Conservation (phyloP, 2,113 vertebrate species). For the Poicephalus gulielmi region DNA sequence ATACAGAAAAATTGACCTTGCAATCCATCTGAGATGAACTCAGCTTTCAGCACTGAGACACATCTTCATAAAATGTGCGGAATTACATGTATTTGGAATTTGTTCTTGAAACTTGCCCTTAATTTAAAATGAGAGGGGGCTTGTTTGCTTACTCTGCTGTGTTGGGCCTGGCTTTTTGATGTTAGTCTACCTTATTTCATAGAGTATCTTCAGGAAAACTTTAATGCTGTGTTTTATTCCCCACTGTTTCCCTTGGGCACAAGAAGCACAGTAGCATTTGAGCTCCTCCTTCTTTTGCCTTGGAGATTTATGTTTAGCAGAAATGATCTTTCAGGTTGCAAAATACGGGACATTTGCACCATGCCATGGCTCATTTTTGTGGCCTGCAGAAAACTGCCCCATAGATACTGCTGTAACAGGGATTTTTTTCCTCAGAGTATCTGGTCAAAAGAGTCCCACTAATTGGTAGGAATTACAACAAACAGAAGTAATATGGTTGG, state of each 20-base stretch:
- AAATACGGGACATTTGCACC: slow-evolving; percentile 41
- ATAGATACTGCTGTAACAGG: not conserved
- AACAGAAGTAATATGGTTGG: not conserved
- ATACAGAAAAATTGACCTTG: not conserved
- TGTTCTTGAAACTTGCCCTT: not conserved
- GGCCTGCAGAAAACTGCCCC: slow-evolving; percentile 4
- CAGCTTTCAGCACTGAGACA: not conserved
- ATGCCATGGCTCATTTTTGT: slow-evolving; percentile 41
- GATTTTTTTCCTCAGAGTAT: not conserved
- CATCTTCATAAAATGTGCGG: not conserved
- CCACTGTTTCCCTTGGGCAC: not conserved
- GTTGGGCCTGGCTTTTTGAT: not conserved
- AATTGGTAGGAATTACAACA: not conserved
- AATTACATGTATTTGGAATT: not conserved
- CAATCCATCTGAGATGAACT: not conserved
- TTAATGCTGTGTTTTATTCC: not conserved
- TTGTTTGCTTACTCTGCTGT: not conserved
- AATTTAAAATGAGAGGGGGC: not conserved
- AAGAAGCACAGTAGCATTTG: not conserved
- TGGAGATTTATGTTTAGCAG: not conserved
- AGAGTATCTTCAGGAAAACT: not conserved
- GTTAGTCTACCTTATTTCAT: not conserved
- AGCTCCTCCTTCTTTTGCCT: not conserved
- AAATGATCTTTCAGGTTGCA: not conserved
- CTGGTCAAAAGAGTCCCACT: not conserved